Base-by-base conservation (phyloP, 2,888 invertebrate genomes). In the Pteria penguin region DNA sequence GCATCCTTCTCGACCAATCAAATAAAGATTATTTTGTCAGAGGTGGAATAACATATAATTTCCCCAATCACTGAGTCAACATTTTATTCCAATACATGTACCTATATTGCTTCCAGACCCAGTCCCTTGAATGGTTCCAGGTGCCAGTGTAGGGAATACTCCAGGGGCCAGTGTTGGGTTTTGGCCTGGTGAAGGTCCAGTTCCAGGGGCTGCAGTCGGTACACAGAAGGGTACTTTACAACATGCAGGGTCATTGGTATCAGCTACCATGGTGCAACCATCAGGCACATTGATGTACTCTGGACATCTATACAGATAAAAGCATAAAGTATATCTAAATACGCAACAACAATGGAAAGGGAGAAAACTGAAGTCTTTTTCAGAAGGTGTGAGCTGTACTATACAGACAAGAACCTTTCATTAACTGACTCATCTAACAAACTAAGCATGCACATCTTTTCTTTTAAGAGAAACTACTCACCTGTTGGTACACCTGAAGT, bases 401-500 rank as follows among this genome's bases (percentile, higher is more conserved):
- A 52, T n/a, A 52, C 4, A 52, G 22, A 2, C 4, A 4, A 52
- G 4, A 52, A n/a, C n/a, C n/a, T n/a, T n/a, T n/a, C n/a, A n/a
- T n/a, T n/a, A n/a, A n/a, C n/a, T n/a, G n/a, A n/a, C n/a, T n/a
- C n/a, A n/a, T n/a, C n/a, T n/a, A n/a, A n/a, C n/a, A n/a, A n/a
- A n/a, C n/a, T n/a, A n/a, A n/a, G n/a, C n/a, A n/a, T n/a, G n/a
- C n/a, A n/a, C n/a, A n/a, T n/a, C n/a, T n/a, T n/a, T n/a, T n/a
- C n/a, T n/a, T n/a, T n/a, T n/a, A n/a, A n/a, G n/a, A n/a, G n/a
- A n/a, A n/a, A n/a, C n/a, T n/a, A n/a, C 62, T 11, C 67, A 86
- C 87, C 87, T 84, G 67, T 80, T 80, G 4, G 75, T 79, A 76
- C 87, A 87, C 69, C 82, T 84, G 72, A 78, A 85, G 75, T 78